Percentiles rank a stretch among this genome's conserved stretches.
Evolutionary conservation across 2,797 vertebrate genomes (phyloP).

Genomic region (Acestrorhynchus altus): DNA sequence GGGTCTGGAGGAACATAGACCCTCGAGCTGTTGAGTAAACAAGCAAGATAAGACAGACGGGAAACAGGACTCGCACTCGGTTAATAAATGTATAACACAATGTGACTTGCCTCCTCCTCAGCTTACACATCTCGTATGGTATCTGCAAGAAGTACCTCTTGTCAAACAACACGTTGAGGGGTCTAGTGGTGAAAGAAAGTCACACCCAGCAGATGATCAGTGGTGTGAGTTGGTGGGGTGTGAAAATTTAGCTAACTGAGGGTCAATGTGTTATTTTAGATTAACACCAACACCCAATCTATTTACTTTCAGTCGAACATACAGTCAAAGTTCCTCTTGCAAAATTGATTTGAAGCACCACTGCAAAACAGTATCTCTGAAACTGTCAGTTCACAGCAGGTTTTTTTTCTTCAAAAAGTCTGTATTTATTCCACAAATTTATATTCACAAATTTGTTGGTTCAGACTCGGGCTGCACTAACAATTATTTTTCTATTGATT

Average conservation of each 20-base stretch:
- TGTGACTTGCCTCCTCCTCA: slow-evolving; percentile 87
- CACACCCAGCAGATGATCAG: not conserved
- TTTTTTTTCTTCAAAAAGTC: too few species aligned
- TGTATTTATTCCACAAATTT: too few species aligned
- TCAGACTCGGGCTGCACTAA: too few species aligned
- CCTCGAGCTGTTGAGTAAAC: slow-evolving; percentile 76
- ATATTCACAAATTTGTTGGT: too few species aligned
- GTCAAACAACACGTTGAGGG: slow-evolving; percentile 85
- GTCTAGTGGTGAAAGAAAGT: slow-evolving; percentile 73
- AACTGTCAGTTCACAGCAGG: too few species aligned
- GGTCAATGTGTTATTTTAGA: not conserved
- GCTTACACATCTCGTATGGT: slow-evolving; percentile 90
- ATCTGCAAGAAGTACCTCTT: slow-evolving; percentile 90
- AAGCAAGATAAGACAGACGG: not conserved
- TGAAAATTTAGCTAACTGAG: not conserved
- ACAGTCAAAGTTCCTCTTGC: too few species aligned
- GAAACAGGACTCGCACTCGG: slow-evolving; percentile 35
- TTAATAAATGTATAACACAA: too few species aligned
- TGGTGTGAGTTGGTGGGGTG: not conserved
- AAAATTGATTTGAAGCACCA: too few species aligned
- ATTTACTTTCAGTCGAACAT: not conserved
- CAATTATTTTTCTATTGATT: too few species aligned
- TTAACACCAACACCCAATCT: not conserved
- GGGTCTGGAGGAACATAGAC: slow-evolving; percentile 88
- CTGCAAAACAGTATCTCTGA: too few species aligned